Evolutionary conservation across 2,888 invertebrate species (phyloP).

Genomic region (Agrotis segetum): DNA sequence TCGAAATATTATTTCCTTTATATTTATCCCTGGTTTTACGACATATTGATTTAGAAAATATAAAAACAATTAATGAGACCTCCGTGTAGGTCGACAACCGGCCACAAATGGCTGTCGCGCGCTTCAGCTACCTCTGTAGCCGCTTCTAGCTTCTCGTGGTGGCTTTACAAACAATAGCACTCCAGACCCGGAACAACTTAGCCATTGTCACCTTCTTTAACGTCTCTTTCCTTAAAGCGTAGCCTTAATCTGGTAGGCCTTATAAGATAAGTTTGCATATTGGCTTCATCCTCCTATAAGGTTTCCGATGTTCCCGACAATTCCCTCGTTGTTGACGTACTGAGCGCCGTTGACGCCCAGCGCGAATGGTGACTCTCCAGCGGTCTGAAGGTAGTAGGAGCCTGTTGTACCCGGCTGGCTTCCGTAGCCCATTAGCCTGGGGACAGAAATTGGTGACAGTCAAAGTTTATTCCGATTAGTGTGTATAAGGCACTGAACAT

Average conservation of each 20-base stretch:
- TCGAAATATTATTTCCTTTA: not conserved
- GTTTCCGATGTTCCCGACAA: constrained; percentile 24
- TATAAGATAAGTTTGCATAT: not conserved
- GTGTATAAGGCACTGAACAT: too few species aligned
- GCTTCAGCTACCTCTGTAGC: too few species aligned
- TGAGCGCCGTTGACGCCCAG: constrained; percentile 47
- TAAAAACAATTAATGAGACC: too few species aligned
- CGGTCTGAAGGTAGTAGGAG: constrained; percentile 63
- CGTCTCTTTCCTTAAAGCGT: not conserved
- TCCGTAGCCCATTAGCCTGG: constrained; percentile 64
- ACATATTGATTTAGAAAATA: too few species aligned
- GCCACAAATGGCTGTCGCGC: too few species aligned
- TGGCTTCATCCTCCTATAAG: not conserved
- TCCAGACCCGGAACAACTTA: too few species aligned
- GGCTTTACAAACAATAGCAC: too few species aligned
- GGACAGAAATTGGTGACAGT: not conserved
- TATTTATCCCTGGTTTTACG: too few species aligned
- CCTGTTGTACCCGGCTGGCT: constrained; percentile 51
- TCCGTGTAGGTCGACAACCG: too few species aligned
- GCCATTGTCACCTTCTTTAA: not conserved
- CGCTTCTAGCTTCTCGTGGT: too few species aligned
- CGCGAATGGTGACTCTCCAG: constrained; percentile 50
- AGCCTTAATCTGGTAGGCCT: not conserved
- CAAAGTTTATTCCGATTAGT: too few species aligned
- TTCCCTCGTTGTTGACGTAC: constrained; percentile 53